Percentiles rank a stretch among this genome's conserved stretches.
These are phyloP conservation scores for Cercocebus atys DNA, from an alignment of 2,113 vertebrate genomes.

Conservation along the genomic window DNA sequence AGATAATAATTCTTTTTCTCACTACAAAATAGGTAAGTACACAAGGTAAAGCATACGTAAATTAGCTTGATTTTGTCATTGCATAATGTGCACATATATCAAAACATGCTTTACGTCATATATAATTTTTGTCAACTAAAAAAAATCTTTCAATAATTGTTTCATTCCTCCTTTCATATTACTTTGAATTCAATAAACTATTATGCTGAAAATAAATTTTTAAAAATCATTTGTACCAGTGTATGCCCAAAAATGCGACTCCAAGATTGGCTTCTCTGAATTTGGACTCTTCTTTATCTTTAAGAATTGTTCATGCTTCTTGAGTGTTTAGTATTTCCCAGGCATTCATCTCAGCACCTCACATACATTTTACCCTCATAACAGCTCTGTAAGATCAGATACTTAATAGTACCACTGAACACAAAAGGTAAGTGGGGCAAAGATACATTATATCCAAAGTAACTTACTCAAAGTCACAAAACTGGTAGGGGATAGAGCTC, in stretches of 20 bases:
- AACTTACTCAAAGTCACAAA: background rate
- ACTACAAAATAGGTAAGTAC: background rate
- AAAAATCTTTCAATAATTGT: background rate
- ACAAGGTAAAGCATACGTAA: background rate
- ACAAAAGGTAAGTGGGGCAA: background rate
- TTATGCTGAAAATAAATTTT: background rate
- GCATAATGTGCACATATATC: background rate
- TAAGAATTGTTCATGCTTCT: background rate
- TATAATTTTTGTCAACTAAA: background rate
- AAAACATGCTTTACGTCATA: background rate
- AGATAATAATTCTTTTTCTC: background rate
- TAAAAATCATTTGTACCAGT: background rate
- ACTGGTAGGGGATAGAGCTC: background rate
- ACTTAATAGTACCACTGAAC: background rate
- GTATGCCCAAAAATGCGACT: background rate
- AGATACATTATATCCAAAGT: background rate
- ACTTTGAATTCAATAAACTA: background rate
- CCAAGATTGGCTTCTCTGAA: accelerated
- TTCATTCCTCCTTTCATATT: background rate
- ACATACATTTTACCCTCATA: background rate
- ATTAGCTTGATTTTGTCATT: background rate
- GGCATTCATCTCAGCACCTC: background rate
- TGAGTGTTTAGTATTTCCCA: background rate
- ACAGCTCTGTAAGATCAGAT: background rate
- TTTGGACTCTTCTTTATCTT: background rate